Base-by-base conservation (phyloP, 2,888 invertebrate genomes). In the Apeira syringaria region DNA sequence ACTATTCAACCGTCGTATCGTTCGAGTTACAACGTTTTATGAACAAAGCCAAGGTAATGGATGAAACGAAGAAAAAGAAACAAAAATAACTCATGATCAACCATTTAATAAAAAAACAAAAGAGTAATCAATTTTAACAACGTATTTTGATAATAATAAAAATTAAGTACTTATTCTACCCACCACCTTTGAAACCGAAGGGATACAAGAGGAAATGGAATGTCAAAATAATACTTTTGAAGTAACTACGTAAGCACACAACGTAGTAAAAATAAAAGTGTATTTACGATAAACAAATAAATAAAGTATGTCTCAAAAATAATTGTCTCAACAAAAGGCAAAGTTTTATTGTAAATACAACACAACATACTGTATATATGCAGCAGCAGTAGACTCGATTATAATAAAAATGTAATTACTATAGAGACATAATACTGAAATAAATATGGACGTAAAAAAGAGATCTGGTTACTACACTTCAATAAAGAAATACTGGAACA, bases 91-190 rank as follows among this genome's bases (percentile, higher is more conserved):
- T 60, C 61, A 74, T 74, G 70, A 46, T 40, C 73, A 85, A 85
- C 81, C 78, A 63, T 86, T 87, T 88, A 85, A 81, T 85, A 74
- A 81, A 74, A 81, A 80, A 86, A 82, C 69, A 73, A 80, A 84
- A 82, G 77, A 61, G 5, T 34, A 39, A 64, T 53, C 59, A 59
- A 73, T 66, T 65, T 72, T 66, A 77, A 79, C 71, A 74, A 78
- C 59, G 60, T 76, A 63, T 61, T 63, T 59, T 17, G 24, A 27
- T 59, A 66, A 57, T 65, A 64, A 68, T 66, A 64, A 64, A 70
- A 74, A 68, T 71, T 79, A 79, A 78, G 75, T 80, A 80, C 69
- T 64, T 66, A 25, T 20, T 26, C 39, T 70, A 73, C 80, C 85
- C 84, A 58, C 68, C 83, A 86, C 85, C 84, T 53, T 12, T 1